Conservation (phyloP, 2,888 invertebrate species). For the Nomada ruficornis region DNA sequence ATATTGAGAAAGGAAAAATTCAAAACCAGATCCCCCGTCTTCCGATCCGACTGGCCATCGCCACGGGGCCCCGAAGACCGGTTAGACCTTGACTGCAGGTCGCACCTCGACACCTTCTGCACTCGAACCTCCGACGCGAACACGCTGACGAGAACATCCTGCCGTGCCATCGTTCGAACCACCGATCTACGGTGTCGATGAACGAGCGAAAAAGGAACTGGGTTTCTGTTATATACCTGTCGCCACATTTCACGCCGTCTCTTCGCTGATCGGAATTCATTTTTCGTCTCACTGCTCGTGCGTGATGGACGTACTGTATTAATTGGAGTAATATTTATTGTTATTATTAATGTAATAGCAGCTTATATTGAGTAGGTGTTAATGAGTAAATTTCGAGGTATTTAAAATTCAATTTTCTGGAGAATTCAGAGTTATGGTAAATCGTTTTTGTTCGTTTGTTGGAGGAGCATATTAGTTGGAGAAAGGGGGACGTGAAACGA, state of each 20-base stretch:
- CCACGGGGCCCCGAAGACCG: slow-evolving; percentile 75
- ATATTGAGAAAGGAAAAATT: slow-evolving; percentile 78
- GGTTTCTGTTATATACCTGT: not conserved
- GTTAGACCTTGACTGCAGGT: slow-evolving; percentile 71
- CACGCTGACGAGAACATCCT: slow-evolving; percentile 53
- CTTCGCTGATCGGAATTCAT: not conserved
- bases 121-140: slow-evolving; percentile 49
- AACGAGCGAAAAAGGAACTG: not conserved
- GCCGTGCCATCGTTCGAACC: slow-evolving; percentile 28
- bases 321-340: too few relatives aligned
- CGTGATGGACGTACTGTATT: not conserved
- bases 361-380: too few relatives aligned
- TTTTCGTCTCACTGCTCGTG: not conserved
- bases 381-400: too few relatives aligned
- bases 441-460: too few relatives aligned
- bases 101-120: slow-evolving; percentile 69
- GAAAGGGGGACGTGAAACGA: too few relatives aligned
- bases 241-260: not conserved
- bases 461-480: too few relatives aligned
- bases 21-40: slow-evolving; percentile 78
- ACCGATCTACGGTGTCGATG: slow-evolving; percentile 14
- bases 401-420: too few relatives aligned
- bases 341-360: too few relatives aligned
- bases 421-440: too few relatives aligned
- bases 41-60: slow-evolving; percentile 51